Evolutionary conservation across 2,888 invertebrate genomes (phyloP), one percentile per base, ranked within the genome.

Genomic region (Mythimna loreyi): DNA sequence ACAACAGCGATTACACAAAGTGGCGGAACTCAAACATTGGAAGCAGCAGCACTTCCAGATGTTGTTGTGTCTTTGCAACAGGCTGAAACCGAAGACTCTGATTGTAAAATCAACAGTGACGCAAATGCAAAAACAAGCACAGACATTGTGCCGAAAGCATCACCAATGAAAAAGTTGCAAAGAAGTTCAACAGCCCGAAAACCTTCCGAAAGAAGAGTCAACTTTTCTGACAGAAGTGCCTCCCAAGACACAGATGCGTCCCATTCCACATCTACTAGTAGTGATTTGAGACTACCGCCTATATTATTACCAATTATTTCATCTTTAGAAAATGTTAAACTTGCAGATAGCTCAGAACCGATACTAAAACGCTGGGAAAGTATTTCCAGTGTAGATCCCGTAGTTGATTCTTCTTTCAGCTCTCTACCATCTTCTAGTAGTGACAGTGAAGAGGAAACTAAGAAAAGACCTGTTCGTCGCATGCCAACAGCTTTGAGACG

Each of bases 221-320:
- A 95, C 80, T 94, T 96, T 83, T 95, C 96, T n/a, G 95, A 96
- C 67, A 87, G 96, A 86, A 96, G 96, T 74, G 94, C 93, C n/a
- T 97, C 97, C 13, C 97, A 97, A 89, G 97, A 97, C 68, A 97
- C 97, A 1, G 97, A 97, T 81, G 96, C 94, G 43, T 97, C 97
- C 1, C 96, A 96, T 85, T 96, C 96, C 19, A 96, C 97, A 8
- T 96, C 96, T 0, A 96, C 96, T 1, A 96, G 96, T 78, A 96
- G 96, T 83, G 97, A 97, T 78, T 92, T 97, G 82, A 96, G 97
- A 87, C 92, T 98, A 55, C 97, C 98, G 11, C 98, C 98, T 4
- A 97, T 98, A 87, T 92, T 97, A 81, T 92, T 97, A 47, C 97
- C 97, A 40, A 97, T 97, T 67, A 97, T 97, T 75, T 97, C 97